phyloP scores from a whole-genome alignment of 2,888 invertebrate genomes.

The Pyrrhosoma nymphula region DNA sequence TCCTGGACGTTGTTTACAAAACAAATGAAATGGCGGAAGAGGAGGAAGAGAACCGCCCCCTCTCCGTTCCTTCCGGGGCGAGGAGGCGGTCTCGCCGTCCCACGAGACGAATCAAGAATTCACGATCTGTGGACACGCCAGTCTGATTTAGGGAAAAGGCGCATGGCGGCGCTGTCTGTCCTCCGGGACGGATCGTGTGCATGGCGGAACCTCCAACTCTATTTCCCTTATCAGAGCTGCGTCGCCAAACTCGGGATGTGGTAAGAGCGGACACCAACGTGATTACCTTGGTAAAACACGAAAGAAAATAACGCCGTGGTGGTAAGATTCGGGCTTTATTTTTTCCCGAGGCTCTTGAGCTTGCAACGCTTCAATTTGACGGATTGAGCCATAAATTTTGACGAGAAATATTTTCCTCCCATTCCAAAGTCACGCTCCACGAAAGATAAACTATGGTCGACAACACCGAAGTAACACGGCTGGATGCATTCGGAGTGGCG shows the following conservation, averaged over 20 bases:
- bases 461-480: too few species aligned
- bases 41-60: neutral
- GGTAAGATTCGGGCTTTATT: neutral
- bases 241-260: neutral
- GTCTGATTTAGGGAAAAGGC: neutral
- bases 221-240: neutral
- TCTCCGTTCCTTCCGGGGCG: neutral
- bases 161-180: conserved; percentile 38
- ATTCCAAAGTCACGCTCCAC: too few species aligned
- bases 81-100: neutral
- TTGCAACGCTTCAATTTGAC: neutral
- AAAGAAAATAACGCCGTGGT: neutral
- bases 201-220: neutral
- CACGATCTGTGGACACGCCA: conserved; percentile 50
- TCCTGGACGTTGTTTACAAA: neutral
- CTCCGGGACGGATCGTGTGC: conserved; percentile 37
- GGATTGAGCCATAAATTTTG: neutral
- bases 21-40: neutral
- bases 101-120: conserved; percentile 29
- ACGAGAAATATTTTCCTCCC: neutral
- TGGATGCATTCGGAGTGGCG: too few species aligned
- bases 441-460: too few species aligned
- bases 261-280: neutral
- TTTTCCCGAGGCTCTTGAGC: neutral
- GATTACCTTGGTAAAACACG: neutral